Evolutionary conservation across 2,113 vertebrate genomes (phyloP).

Genomic region (Electrona antarctica): DNA sequence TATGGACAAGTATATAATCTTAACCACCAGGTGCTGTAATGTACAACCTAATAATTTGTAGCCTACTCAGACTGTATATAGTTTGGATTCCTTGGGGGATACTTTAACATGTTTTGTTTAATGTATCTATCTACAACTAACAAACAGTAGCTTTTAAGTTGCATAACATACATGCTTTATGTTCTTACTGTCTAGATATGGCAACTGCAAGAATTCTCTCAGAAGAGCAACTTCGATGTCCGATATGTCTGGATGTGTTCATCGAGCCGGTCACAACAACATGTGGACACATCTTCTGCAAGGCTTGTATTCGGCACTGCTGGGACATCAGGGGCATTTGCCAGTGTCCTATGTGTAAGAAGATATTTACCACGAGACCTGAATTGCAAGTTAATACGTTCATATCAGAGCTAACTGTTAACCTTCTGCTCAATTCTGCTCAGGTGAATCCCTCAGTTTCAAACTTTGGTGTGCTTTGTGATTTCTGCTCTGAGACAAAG

Average conservation of each 20-base stretch:
- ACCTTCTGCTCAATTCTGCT: not conserved
- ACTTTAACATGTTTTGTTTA: no score
- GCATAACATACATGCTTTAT: not conserved
- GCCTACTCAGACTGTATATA: no score
- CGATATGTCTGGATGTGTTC: constrained; percentile 48
- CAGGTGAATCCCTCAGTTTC: constrained; percentile 10
- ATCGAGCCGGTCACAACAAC: constrained; percentile 35
- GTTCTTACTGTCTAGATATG: constrained; percentile 32
- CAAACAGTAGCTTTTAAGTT: no score
- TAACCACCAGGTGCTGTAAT: no score
- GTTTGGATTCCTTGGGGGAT: no score
- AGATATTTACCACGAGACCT: constrained; percentile 15
- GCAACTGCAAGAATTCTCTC: constrained; percentile 21
- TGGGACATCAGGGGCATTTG: constrained; percentile 21
- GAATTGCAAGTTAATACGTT: constrained; percentile 35
- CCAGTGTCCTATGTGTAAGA: constrained; percentile 38
- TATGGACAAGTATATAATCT: no score
- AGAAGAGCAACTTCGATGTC: constrained; percentile 43
- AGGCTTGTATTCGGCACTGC: constrained; percentile 24
- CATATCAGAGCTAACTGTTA: constrained; percentile 20
- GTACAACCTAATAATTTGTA: no score
- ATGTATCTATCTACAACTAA: no score
- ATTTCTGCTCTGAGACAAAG: constrained; percentile 83
- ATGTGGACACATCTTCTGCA: constrained; percentile 57
- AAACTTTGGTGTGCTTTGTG: constrained; percentile 19